Conservation (phyloP, 2,888 invertebrate species). For the Biston betularia region DNA sequence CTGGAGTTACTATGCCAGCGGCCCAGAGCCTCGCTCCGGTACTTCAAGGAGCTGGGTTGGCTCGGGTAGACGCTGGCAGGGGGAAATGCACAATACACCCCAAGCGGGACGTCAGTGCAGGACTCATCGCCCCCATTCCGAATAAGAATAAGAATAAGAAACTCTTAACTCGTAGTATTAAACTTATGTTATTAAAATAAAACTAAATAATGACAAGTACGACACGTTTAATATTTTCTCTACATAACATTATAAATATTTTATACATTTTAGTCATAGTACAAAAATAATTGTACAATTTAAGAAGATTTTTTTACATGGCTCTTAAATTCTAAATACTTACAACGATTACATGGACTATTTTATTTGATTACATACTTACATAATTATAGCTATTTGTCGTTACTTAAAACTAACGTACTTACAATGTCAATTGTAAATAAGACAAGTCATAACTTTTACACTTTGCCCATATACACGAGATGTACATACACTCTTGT, state of each 20-base stretch:
- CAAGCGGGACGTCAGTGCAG: too few relatives aligned
- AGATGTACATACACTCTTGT: too few relatives aligned
- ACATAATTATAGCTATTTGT: constrained; percentile 7
- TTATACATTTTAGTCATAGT: constrained; percentile 55
- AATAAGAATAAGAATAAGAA: too few relatives aligned
- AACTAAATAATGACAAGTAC: constrained; percentile 28
- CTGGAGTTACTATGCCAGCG: too few relatives aligned
- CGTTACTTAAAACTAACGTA: background rate
- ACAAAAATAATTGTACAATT: constrained; percentile 69
- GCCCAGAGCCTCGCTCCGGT: too few relatives aligned
- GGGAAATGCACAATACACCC: too few relatives aligned
- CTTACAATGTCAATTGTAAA: background rate
- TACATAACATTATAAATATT: constrained; percentile 53
- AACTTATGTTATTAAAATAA: constrained; percentile 1
- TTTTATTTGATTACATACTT: constrained; percentile 1
- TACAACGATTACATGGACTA: constrained; percentile 11
- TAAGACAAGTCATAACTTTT: background rate
- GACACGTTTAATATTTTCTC: constrained; percentile 44
- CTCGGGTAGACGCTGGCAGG: too few relatives aligned
- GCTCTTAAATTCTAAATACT: constrained; percentile 21
- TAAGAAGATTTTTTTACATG: constrained; percentile 51
- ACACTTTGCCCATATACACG: too few relatives aligned
- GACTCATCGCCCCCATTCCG: too few relatives aligned
- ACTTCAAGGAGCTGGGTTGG: too few relatives aligned
- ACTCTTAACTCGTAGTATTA: background rate